phyloP scores from a whole-genome alignment of 2,797 vertebrate genomes.

The Parauchenoglanis ngamensis region DNA sequence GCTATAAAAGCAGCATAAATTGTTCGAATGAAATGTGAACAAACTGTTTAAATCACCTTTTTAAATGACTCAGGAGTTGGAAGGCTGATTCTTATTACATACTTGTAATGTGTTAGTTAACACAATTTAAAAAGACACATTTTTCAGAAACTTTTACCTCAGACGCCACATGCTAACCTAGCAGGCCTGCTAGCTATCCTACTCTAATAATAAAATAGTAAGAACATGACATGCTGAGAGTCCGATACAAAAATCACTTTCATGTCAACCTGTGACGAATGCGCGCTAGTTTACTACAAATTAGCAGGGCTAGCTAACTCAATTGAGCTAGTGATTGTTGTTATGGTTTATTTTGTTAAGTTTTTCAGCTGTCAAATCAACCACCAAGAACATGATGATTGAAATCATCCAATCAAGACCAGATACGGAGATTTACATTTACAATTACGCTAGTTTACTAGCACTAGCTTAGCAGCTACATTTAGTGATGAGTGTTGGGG shows the following conservation, averaged over 20 bases:
- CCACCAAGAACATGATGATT: neutral
- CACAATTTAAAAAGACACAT: neutral
- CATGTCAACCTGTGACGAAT: neutral
- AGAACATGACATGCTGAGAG: neutral
- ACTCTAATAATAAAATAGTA: neutral
- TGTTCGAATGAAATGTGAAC: neutral
- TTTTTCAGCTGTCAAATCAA: neutral
- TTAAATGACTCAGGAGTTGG: neutral
- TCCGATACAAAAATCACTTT: neutral
- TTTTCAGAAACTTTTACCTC: slow-evolving; percentile 1
- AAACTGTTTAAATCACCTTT: neutral
- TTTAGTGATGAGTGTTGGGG: neutral
- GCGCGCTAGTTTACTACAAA: neutral
- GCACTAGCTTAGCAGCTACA: neutral
- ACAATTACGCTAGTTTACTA: neutral
- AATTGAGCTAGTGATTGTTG: neutral
- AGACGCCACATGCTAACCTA: neutral
- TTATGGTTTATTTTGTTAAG: neutral
- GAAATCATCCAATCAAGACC: neutral
- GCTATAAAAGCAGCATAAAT: neutral
- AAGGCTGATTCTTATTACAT: neutral
- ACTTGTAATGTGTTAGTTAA: neutral
- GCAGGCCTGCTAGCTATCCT: neutral
- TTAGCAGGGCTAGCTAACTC: neutral
- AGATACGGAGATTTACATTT: neutral